phyloP scores from a whole-genome alignment of 2,797 vertebrate genomes.

The Anguilla marmorata region DNA sequence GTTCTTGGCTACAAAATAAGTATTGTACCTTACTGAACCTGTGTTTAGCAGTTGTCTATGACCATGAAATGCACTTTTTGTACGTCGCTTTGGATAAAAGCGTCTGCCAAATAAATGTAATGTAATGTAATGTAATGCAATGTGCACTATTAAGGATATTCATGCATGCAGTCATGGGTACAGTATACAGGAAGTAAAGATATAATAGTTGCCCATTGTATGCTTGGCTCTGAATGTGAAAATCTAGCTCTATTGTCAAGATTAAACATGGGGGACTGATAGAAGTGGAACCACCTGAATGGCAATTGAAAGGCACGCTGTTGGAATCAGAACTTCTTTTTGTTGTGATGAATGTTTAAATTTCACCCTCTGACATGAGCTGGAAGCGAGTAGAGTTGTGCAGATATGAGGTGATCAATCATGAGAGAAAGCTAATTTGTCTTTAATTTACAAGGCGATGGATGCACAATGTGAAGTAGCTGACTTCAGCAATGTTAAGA shows the following conservation, averaged over 20 bases:
- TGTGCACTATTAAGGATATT: not conserved
- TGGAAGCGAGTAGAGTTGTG: not conserved
- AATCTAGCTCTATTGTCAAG: not conserved
- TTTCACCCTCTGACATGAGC: not conserved
- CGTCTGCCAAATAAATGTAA: no score
- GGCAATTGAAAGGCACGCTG: not conserved
- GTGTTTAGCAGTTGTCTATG: no score
- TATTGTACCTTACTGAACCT: no score
- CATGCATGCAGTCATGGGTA: not conserved
- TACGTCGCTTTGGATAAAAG: no score
- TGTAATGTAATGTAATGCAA: no score
- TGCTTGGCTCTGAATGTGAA: not conserved
- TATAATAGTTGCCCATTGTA: not conserved
- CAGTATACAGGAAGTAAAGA: not conserved
- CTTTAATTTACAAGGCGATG: not conserved
- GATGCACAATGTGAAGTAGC: not conserved
- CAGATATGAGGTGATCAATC: slow-evolving; percentile 17
- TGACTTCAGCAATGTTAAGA: not conserved
- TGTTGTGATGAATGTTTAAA: slow-evolving; percentile 6
- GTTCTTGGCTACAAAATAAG: no score
- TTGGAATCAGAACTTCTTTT: not conserved
- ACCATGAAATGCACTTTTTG: no score
- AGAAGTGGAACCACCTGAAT: not conserved
- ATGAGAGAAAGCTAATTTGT: not conserved
- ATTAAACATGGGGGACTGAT: not conserved